These are phyloP conservation scores for Zoanthus sansibaricus DNA, from an alignment of 92 coral and sea anemone species.

Conservation along the genomic window DNA sequence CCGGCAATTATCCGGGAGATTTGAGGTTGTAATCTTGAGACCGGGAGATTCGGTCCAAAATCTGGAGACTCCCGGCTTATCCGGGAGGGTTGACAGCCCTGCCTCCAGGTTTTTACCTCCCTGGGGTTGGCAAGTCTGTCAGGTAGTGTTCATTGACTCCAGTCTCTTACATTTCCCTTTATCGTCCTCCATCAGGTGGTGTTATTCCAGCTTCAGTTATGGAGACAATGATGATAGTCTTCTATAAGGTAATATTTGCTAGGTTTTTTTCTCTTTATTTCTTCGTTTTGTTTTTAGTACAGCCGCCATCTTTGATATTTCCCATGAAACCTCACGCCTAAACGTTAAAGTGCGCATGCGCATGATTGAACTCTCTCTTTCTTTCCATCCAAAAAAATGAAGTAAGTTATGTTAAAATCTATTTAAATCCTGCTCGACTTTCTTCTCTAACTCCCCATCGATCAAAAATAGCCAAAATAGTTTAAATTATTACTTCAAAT, in stretches of 20 bases:
- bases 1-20: too few species aligned
- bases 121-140: too few species aligned
- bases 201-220: conserved; percentile 62
- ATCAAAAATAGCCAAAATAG: background rate
- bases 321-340: conserved; percentile 55
- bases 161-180: conserved; percentile 63
- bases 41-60: too few species aligned
- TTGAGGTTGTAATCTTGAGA: too few species aligned
- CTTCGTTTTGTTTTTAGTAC: conserved; percentile 62
- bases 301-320: conserved; percentile 67
- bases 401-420: conserved; percentile 80
- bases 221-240: conserved; percentile 72
- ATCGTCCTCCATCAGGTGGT: conserved; percentile 67
- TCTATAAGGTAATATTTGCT: conserved; percentile 63
- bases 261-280: conserved; percentile 39
- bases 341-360: conserved; percentile 53
- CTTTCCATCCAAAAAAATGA: conserved; percentile 74
- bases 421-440: conserved; percentile 54
- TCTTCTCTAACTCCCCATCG: background rate
- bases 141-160: too few species aligned
- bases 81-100: too few species aligned
- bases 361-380: conserved; percentile 51
- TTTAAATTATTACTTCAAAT: background rate
- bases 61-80: too few species aligned
- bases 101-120: too few species aligned